phyloP scores from a whole-genome alignment of 2,113 vertebrate genomes.

The Bombycilla garrulus region DNA sequence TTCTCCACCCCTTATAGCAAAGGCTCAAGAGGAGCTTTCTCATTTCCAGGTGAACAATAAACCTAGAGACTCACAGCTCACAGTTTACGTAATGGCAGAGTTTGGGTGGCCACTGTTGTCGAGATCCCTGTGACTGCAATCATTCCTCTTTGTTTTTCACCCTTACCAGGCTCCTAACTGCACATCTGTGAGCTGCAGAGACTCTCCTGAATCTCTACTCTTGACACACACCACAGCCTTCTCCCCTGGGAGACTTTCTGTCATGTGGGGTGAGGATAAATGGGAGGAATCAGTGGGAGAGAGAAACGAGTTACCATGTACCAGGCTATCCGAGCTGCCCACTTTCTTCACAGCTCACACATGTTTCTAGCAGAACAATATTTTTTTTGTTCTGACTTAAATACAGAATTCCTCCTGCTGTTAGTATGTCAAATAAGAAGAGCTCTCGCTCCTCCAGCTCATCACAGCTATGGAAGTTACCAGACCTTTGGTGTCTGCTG shows the following conservation, averaged over 20 bases:
- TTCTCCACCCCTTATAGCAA: not conserved
- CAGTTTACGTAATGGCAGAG: not conserved
- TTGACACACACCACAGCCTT: not conserved
- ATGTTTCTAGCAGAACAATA: not conserved
- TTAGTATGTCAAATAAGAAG: not conserved
- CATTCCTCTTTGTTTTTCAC: not conserved
- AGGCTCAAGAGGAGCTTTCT: conserved; percentile 1
- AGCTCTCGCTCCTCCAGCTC: not conserved
- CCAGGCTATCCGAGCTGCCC: not conserved
- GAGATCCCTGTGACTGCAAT: not conserved
- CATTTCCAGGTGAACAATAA: conserved; percentile 50
- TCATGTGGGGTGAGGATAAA: fast-evolving
- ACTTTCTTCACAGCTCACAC: not conserved
- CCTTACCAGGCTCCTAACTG: not conserved
- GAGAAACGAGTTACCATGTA: not conserved
- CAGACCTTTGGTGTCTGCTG: not conserved
- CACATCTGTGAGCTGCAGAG: not conserved
- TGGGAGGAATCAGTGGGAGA: not conserved
- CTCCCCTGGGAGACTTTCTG: not conserved
- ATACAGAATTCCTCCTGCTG: not conserved
- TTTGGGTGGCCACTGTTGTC: not conserved
- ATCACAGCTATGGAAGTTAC: not conserved
- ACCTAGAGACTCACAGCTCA: not conserved
- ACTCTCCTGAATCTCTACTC: not conserved
- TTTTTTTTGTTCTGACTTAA: not conserved